Evolutionary conservation across 2,888 invertebrate species (phyloP), one percentile per base, ranked within the genome.

Genomic region (Phlogophora meticulosa): DNA sequence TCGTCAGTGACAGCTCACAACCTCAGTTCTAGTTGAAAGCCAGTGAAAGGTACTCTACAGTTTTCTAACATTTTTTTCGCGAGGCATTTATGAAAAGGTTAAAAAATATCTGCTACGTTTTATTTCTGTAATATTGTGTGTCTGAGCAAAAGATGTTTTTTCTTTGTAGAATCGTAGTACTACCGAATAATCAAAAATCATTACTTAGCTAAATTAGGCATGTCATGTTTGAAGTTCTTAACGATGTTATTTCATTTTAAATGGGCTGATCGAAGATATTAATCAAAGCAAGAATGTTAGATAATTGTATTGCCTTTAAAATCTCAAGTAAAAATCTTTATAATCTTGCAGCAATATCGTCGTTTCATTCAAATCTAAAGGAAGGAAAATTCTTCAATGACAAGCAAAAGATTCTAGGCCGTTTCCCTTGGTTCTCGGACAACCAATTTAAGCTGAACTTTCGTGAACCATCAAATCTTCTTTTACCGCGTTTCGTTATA

Each of bases 351-450:
- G 15, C 13, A 66, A 62, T 65, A 43, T 69, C 48, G 62, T 56
- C 66, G 62, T 57, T 59, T 67, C 62, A 74, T 78, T 78, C 72
- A 79, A 76, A 76, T 62, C 62, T 67, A 78, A 80, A 81, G 71
- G 78, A 85, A 88, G 89, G 88, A 89, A 92, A 93, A 91, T 86
- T 88, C 76, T 85, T 82, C 82, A 87, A 85, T 84, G 85, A 80
- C 82, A 81, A 83, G 64, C 81, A 76, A 77, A 81, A 40, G 1
- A 85, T 90, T 90, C 80, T 92, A 88, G 89, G 90, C 81, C 89
- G 85, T 88, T 92, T 92, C 92, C 92, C 92, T 92, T 77, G 74
- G 79, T 72, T 84, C 88, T 86, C 89, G 83, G 68, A 65, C 58
- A 80, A 64, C 88, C 86, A 87, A 58, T 65, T 42, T 76, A 80